Base-by-base conservation (phyloP, 1,140 invertebrate species). In the Lepidurus couesii region DNA sequence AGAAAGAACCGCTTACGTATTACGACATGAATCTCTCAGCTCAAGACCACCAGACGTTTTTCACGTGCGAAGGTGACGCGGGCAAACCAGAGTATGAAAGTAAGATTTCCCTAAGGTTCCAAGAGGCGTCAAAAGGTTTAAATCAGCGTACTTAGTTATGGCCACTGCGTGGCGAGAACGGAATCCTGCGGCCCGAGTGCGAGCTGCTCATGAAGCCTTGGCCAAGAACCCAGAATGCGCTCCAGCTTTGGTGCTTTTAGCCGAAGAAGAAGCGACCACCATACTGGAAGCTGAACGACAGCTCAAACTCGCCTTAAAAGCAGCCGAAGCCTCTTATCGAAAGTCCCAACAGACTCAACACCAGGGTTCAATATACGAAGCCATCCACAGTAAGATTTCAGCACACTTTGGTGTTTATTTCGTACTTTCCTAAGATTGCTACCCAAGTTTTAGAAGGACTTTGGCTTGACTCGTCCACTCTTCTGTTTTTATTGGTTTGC, bases 21-120 rank as follows among this genome's bases (percentile, higher is more conserved):
- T 98, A 99, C 85, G 98, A 99, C 83, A 98, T 99, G 96, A 99
- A 99, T 86, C 86, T 99, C 9, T 98, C 96, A 1, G 97, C 97
- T 16, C 97, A 99, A 87, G 97, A 99, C 87, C 97, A 99, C 86
- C 97, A 99, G 85, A 98, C 95, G 10, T 98, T 98, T 86, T 99
- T 98, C 84, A 97, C 95, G 0, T 97, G 95, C 85, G 96, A 97
- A 85, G 90, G 91, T 78, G 95, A 98, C 86, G 88, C 88, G 53
- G 93, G 94, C 26, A 96, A 95, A 85, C 90, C 91, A 26, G 96
- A 97, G 84, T 97, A 97, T 86, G 95, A 98, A 87, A 94, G 90
- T 91, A 85, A 86, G 86, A 83, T 42, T 73, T 75, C 7, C 45
- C 9, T 42, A 44, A 80, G 42, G 21, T 73, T 21, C 13, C 42